Conservation (phyloP, 2,888 invertebrate species). For the Luperina testacea region DNA sequence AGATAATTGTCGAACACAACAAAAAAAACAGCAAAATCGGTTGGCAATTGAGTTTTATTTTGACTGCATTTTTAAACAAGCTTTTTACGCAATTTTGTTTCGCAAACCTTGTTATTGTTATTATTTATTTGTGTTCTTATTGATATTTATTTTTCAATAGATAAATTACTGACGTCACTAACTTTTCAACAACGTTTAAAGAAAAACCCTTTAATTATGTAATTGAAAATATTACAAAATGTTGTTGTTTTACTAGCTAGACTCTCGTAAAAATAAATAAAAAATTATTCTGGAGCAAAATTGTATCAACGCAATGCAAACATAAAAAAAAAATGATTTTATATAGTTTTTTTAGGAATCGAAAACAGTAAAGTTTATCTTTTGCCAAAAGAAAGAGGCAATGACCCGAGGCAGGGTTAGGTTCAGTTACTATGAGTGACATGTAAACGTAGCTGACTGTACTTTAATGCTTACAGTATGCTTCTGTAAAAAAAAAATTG, state of each 20-base stretch:
- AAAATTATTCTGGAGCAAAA: neutral
- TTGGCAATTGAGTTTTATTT: neutral
- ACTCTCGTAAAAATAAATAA: neutral
- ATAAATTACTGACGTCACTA: constrained; percentile 64
- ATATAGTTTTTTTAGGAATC: neutral
- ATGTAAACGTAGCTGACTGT: neutral
- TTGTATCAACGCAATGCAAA: neutral
- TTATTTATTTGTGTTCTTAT: constrained; percentile 44
- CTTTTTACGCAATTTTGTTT: constrained; percentile 47
- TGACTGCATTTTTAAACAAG: neutral
- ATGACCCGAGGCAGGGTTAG: constrained; percentile 38
- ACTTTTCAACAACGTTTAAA: constrained; percentile 20
- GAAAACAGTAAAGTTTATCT: constrained; percentile 1
- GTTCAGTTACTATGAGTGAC: constrained; percentile 31
- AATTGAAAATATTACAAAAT: neutral
- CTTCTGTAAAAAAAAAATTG: too few species aligned
- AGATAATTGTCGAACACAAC: neutral
- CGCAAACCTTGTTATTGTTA: neutral
- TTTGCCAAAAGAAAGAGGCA: constrained; percentile 29
- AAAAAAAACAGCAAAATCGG: neutral
- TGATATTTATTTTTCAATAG: constrained; percentile 45
- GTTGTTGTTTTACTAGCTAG: neutral
- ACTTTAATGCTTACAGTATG: too few species aligned
- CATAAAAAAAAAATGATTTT: neutral
- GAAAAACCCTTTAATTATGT: neutral